Base-by-base conservation (phyloP, 2,888 invertebrate genomes). In the Meganola albula region DNA sequence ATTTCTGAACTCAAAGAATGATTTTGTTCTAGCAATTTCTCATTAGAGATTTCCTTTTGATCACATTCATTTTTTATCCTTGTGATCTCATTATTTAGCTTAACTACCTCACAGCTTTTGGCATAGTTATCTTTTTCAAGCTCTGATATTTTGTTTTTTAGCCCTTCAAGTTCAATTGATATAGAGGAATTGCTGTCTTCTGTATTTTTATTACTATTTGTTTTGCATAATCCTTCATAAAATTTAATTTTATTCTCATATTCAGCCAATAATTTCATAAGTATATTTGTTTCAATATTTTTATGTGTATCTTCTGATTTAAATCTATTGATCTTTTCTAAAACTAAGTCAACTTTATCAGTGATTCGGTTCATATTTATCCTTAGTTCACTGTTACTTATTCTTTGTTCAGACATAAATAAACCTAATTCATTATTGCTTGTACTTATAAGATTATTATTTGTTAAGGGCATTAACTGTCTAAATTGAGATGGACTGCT, bases 211-310 rank as follows among this genome's bases (percentile, higher is more conserved):
- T 51, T 42, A 13, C 16, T 20, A 50, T 66, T n/a, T 20, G 3
- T 20, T 7, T 7, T 20, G 8, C 8, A 49, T 27, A 74, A 40
- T n/a, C 72, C 53, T 65, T 82, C 79, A 63, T 80, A 80, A 3
- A 41, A 34, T 50, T 69, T 74, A 27, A 83, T 82, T 66, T 80
- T 84, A 33, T 53, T 68, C 58, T 84, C 83, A 74, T 83, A 84
- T 55, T 83, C 83, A 25, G 40, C 35, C 10, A 84, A 43, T 14
- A 84, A 53, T 40, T 83, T 84, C 41, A 70, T 62, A 24, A 71
- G 53, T 36, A 83, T 58, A 24, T 70, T 69, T 44, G 53, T 64
- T 44, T 77, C 69, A 34, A 69, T 29, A 31, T 27, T 53, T 3
- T 20, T 5, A 5, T 7, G n/a, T 35, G 40, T 60, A 16, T 34